phyloP scores from a whole-genome alignment of 2,797 vertebrate genomes.

The Microctenopoma stevenorrisi region DNA sequence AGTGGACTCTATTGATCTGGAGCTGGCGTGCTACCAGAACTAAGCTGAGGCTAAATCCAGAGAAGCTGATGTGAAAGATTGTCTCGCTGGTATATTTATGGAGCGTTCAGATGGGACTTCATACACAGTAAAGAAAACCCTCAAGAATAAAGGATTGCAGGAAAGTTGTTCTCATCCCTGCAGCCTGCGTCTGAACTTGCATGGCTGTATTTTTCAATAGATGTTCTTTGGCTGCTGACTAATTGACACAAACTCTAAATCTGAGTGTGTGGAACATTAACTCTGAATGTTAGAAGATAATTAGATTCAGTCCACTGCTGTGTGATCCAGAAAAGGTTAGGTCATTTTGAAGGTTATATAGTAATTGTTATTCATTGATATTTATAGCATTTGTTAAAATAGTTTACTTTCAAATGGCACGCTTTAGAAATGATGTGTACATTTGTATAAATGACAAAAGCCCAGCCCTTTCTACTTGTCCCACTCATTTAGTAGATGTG shows the following conservation, averaged over 20 bases:
- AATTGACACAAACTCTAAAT: conserved; percentile 63
- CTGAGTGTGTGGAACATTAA: conserved; percentile 52
- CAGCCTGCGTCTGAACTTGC: conserved; percentile 22
- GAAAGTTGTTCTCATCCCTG: conserved; percentile 3
- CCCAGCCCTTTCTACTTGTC: conserved; percentile 11
- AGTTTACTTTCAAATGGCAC: conserved; percentile 10
- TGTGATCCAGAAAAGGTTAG: conserved; percentile 32
- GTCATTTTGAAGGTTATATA: conserved; percentile 34
- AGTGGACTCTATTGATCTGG: conserved; percentile 59
- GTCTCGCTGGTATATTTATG: conserved; percentile 39
- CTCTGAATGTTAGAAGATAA: conserved; percentile 30
- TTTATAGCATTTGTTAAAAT: conserved; percentile 30
- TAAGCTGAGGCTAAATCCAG: conserved; percentile 47
- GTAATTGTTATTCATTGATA: conserved; percentile 29
- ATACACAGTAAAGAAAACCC: conserved; percentile 22
- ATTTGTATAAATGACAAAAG: conserved; percentile 23
- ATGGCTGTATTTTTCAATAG: conserved; percentile 22
- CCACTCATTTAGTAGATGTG: conserved; percentile 23
- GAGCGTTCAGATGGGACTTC: conserved; percentile 40
- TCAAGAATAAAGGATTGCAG: conserved; percentile 9
- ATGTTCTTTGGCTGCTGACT: conserved; percentile 30
- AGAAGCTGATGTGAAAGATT: conserved; percentile 33
- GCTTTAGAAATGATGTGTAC: conserved; percentile 4
- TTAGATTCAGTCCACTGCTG: conserved; percentile 32
- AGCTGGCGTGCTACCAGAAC: conserved; percentile 40